These are phyloP conservation scores for Calycopis cecrops DNA, from an alignment of 1,140 invertebrate genomes.

Conservation along the genomic window DNA sequence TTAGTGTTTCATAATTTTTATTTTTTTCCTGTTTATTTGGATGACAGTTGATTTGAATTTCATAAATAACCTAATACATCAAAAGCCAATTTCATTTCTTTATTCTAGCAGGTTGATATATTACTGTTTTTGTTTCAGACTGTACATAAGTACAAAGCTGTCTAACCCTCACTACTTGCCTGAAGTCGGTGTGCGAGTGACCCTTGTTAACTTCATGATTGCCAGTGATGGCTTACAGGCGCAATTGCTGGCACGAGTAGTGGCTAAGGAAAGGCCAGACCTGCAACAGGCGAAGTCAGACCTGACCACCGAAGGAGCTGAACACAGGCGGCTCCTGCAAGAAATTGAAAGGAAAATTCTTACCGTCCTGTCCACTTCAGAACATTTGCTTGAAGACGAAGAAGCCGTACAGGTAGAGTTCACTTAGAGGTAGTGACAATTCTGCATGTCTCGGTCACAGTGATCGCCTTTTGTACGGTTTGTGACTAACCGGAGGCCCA, in stretches of 20 bases:
- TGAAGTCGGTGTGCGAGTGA: constrained; percentile 94
- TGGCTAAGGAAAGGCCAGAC: constrained; percentile 93
- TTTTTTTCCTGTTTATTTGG: constrained; percentile 3
- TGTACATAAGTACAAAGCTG: constrained; percentile 97
- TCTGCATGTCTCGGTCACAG: too few relatives aligned
- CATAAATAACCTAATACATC: too few relatives aligned
- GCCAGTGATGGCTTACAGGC: constrained; percentile 93
- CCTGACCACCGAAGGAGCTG: constrained; percentile 91
- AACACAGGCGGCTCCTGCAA: constrained; percentile 93
- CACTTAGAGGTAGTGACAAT: too few relatives aligned
- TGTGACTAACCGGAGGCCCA: too few relatives aligned
- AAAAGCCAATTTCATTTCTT: too few relatives aligned
- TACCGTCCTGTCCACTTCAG: constrained; percentile 86
- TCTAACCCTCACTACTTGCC: constrained; percentile 95
- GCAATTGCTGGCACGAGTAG: constrained; percentile 92
- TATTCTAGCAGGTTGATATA: too few relatives aligned
- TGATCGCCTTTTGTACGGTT: too few relatives aligned
- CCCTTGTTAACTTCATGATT: constrained; percentile 95
- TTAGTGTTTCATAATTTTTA: constrained; percentile 1
- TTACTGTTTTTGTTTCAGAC: constrained; percentile 70
- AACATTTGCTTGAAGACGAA: constrained; percentile 97
- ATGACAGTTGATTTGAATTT: not conserved
- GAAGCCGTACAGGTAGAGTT: constrained; percentile 85
- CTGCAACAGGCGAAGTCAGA: constrained; percentile 94
- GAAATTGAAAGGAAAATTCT: constrained; percentile 96